Conservation (phyloP, 2,113 vertebrate genomes). For the Oncorhynchus tshawytscha region DNA sequence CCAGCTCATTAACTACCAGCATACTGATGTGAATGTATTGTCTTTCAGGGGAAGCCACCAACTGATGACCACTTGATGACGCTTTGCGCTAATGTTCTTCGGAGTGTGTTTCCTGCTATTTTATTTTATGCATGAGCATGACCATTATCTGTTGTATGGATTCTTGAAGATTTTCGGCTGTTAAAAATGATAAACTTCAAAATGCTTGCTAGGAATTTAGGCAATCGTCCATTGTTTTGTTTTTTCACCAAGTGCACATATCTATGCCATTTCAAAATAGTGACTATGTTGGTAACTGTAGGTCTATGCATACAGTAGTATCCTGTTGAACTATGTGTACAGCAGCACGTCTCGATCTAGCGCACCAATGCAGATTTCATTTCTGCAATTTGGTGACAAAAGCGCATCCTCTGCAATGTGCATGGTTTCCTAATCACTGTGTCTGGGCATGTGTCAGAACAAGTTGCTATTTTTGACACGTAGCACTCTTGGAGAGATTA, state of each 20-base stretch:
- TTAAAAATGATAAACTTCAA: background rate
- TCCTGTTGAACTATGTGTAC: background rate
- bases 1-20: too few species aligned
- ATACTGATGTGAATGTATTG: background rate
- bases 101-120: slow-evolving; percentile 11
- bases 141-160: background rate
- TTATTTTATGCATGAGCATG: background rate
- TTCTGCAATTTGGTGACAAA: slow-evolving; percentile 11
- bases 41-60: slow-evolving; percentile 24
- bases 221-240: background rate
- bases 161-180: background rate
- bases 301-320: background rate
- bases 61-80: slow-evolving; percentile 24
- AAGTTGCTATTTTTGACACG: too few species aligned
- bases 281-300: background rate
- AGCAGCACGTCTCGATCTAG: background rate
- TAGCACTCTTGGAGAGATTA: too few species aligned
- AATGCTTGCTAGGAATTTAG: background rate
- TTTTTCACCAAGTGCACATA: background rate
- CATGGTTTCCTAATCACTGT: background rate
- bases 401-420: background rate
- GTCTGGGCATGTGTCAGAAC: background rate
- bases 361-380: background rate
- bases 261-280: background rate
- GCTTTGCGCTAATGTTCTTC: slow-evolving; percentile 17